Percentiles rank a stretch among this genome's conserved stretches.
Conservation (phyloP, 2,888 invertebrate species). For the Polyommatus iphigenia region DNA sequence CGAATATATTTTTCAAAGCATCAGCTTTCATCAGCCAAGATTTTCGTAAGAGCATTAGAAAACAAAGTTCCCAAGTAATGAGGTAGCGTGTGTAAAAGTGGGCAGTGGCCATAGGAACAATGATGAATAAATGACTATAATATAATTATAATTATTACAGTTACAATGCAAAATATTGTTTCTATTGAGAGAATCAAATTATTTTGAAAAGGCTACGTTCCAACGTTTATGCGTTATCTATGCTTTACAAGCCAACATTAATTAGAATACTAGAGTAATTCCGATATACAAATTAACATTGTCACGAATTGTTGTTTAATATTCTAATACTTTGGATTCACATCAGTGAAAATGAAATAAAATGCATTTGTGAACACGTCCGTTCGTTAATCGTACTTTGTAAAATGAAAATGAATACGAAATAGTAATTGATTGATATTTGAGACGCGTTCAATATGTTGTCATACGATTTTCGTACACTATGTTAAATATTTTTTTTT, state of each 20-base stretch:
- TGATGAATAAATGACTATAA: too few relatives aligned
- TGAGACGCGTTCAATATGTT: not conserved
- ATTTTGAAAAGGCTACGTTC: not conserved
- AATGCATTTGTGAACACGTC: slow-evolving; percentile 15
- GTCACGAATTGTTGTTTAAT: slow-evolving; percentile 27
- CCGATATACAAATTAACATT: slow-evolving; percentile 28
- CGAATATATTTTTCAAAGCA: too few relatives aligned
- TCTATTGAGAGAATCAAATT: not conserved
- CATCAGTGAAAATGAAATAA: not conserved
- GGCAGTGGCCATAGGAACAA: too few relatives aligned
- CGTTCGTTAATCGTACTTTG: not conserved
- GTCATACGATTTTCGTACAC: not conserved
- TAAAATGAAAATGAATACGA: slow-evolving; percentile 2
- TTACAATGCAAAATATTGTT: too few relatives aligned
- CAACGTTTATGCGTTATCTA: not conserved
- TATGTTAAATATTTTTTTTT: not conserved
- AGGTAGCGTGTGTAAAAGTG: too few relatives aligned
- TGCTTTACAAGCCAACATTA: not conserved
- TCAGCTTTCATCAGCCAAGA: too few relatives aligned
- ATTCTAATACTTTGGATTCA: not conserved
- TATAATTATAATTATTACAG: too few relatives aligned
- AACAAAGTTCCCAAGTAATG: too few relatives aligned
- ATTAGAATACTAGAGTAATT: slow-evolving; percentile 30
- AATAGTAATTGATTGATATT: not conserved
- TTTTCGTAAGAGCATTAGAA: too few relatives aligned